phyloP scores from a whole-genome alignment of 2,888 invertebrate species.

The Creontiades dilutus region DNA sequence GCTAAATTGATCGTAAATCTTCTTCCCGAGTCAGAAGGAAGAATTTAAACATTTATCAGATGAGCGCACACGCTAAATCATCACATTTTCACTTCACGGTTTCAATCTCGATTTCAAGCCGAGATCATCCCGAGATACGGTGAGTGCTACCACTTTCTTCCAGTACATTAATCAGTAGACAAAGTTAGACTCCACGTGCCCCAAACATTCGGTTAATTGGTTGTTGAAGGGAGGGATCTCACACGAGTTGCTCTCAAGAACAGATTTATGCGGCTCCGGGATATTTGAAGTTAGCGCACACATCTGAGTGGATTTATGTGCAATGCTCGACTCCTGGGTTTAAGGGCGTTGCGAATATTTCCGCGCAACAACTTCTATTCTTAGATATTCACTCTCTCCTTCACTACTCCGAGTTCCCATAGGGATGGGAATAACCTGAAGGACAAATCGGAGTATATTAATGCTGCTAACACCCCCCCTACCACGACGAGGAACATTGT shows the following conservation, averaged over 20 bases:
- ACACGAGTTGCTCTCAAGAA: neutral
- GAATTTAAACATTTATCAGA: neutral
- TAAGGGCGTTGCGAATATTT: constrained; percentile 46
- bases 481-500: neutral
- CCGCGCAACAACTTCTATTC: constrained; percentile 36
- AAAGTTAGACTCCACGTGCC: constrained; percentile 35
- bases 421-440: constrained; percentile 45
- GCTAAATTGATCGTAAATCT: neutral
- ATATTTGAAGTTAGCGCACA: constrained; percentile 33
- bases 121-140: neutral
- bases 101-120: neutral
- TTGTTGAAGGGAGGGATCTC: neutral
- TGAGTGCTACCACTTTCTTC: neutral
- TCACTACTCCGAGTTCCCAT: constrained; percentile 24
- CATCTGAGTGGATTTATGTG: constrained; percentile 20
- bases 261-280: constrained; percentile 19
- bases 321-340: neutral
- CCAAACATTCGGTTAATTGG: constrained; percentile 27
- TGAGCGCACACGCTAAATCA: neutral
- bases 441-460: constrained; percentile 1
- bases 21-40: neutral
- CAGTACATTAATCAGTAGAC: constrained; percentile 6
- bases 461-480: neutral
- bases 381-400: constrained; percentile 46
- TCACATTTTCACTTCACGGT: neutral